These are phyloP conservation scores for Danio choprae DNA, from an alignment of 2,797 vertebrate species.

Conservation along the genomic window DNA sequence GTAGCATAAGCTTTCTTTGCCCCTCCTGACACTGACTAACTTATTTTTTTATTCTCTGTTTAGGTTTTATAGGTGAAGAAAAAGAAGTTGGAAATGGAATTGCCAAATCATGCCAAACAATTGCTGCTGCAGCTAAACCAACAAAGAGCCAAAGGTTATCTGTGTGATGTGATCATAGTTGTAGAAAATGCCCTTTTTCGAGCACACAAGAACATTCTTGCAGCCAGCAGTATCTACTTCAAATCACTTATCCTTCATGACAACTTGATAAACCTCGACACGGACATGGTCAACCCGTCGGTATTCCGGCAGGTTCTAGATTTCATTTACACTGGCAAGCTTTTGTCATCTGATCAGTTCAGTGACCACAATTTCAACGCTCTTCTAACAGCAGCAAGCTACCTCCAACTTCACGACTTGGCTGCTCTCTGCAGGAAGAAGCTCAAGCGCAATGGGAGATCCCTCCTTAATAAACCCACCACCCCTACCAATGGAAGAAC, in stretches of 20 bases:
- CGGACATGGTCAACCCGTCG: conserved; percentile 89
- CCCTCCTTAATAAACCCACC: conserved; percentile 77
- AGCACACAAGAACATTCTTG: conserved; percentile 91
- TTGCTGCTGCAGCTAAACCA: conserved; percentile 91
- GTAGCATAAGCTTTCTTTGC: not conserved
- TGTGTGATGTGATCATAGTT: conserved; percentile 92
- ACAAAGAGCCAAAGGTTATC: conserved; percentile 91
- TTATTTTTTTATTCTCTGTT: conserved; percentile 38
- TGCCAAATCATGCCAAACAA: conserved; percentile 93
- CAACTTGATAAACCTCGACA: conserved; percentile 91
- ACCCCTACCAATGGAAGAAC: conserved; percentile 77
- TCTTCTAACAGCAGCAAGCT: conserved; percentile 91
- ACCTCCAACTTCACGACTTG: conserved; percentile 92
- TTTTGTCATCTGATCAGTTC: conserved; percentile 83
- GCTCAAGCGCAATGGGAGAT: conserved; percentile 84
- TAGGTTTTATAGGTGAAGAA: conserved; percentile 82
- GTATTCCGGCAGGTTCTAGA: conserved; percentile 86
- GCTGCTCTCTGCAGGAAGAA: conserved; percentile 88
- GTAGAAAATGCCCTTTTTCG: conserved; percentile 92
- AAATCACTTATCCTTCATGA: conserved; percentile 90
- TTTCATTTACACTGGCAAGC: conserved; percentile 92
- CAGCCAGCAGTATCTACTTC: conserved; percentile 92
- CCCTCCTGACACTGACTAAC: not conserved
- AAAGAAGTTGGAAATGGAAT: conserved; percentile 88
- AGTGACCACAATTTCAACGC: conserved; percentile 88